Evolutionary conservation across 2,113 vertebrate species (phyloP), one percentile per base, ranked within the genome.

Genomic region (Neodon shergylaensis): DNA sequence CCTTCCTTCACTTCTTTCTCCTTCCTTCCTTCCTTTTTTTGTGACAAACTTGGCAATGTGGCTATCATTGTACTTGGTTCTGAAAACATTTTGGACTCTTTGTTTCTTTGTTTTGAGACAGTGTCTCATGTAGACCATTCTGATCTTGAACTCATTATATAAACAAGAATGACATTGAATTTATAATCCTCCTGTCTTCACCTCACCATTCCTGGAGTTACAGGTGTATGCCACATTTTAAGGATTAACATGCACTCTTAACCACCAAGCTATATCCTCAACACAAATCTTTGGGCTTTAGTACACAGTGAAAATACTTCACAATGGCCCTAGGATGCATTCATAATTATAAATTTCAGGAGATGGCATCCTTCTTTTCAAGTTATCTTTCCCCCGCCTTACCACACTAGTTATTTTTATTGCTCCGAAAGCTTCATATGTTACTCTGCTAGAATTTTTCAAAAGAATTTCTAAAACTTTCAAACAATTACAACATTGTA

Each of bases 61-160:
- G 76, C 44, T 95, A n/a, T 68, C 68, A 86, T 96, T n/a, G 44
- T 92, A 66, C 22, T 91, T 94, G 89, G 44, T 54, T 97, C 79
- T 88, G 89, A 95, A 89, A 78, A 89, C 10, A 83, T 92, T 91
- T 44, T 84, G 65, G 26, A 28, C 28, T 44, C 65, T 44, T 31
- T 63, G 39, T 74, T 26, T 44, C 3, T 74, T 44, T 77, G 44
- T 66, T 86, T 86, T 68, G 65, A 86, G 31, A 49, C 44, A 86
- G 31, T 66, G 31, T 36, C 84, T 86, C 44, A 16, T 21, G 17
- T n/a, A 70, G 19, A 3, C 14, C 65, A 24, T n/a, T 36, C 84
- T 70, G 66, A 44, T 66, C 21, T 86, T 49, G 65, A 86, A 68
- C 28, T 68, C 42, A 36, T 66, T 68, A 49, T 49, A 22, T 86